Percentiles rank a stretch among this genome's conserved stretches.
These are phyloP conservation scores for Mactra quadrangularis DNA, from an alignment of 1,140 invertebrate species.

Conservation along the genomic window DNA sequence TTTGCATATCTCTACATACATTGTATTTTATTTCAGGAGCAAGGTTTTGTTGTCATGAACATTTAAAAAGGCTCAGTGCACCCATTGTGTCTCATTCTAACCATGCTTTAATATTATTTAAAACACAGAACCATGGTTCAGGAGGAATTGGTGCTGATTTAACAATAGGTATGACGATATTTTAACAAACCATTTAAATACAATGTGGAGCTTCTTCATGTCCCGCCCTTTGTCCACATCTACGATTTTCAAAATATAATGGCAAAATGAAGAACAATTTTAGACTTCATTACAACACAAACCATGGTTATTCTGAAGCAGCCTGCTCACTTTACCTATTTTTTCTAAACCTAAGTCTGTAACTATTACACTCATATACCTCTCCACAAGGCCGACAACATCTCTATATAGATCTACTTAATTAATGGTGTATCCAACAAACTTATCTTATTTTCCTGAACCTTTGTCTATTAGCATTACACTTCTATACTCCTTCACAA, in stretches of 20 bases:
- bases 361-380: too few relatives aligned
- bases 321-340: neutral
- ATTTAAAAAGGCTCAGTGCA: neutral
- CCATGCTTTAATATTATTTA: conserved; percentile 44
- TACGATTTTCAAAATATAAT: neutral
- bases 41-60: conserved; percentile 43
- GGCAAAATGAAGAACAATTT: neutral
- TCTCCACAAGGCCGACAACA: too few relatives aligned
- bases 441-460: too few relatives aligned
- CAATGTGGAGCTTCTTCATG: neutral
- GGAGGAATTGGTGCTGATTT: conserved; percentile 11
- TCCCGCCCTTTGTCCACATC: neutral
- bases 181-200: neutral
- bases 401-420: too few relatives aligned
- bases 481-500: too few relatives aligned
- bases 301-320: neutral
- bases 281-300: neutral
- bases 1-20: too few relatives aligned
- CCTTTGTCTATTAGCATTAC: too few relatives aligned
- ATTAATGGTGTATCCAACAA: too few relatives aligned
- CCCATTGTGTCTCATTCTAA: conserved; percentile 39
- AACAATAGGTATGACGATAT: conserved; percentile 13
- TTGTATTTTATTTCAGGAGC: conserved; percentile 33
- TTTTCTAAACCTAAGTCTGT: too few relatives aligned
- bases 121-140: conserved; percentile 3